Base-by-base conservation (phyloP, 2,888 invertebrate species). In the Congeria kusceri region DNA sequence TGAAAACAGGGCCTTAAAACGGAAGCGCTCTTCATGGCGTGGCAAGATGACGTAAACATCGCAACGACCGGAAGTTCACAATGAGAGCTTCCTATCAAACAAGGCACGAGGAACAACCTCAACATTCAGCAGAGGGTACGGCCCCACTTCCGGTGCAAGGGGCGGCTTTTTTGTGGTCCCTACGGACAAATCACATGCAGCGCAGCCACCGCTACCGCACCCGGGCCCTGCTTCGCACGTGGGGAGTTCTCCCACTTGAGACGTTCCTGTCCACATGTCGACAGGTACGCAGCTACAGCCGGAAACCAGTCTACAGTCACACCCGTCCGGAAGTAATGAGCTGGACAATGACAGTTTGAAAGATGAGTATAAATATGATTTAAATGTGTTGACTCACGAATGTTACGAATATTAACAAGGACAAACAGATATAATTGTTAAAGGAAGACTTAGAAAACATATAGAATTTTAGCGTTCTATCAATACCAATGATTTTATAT, bases 371-470 rank as follows among this genome's bases (percentile, higher is more conserved):
- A 59, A 44, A 59, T 20, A 64, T 49, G 44, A 39, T 57, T 56
- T 49, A 68, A 27, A 47, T 44, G 27, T 44, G 23, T 71, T 75
- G 46, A 67, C 71, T 13, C 57, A 65, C 39, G 59, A 80, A 28
- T 76, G 59, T 72, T 80, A 46, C 28, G 76, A n/a, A n/a, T 72
- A 76, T 46, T 61, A 80, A 46, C 63, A 80, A 47, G 62, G 67
- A 23, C 66, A 58, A 32, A 63, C 65, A 46, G 27, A 72, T 3
- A 71, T 77, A 32, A 56, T 72, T 32, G 74, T 81, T 11, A 32
- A 81, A 63, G 46, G 74, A 39, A 11, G 53, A 68, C 32, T 61
- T 69, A 49, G 70, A 71, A 39, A 53, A 29, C 11, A 67, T 56
- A 25, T 58, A 59, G n/a, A 28, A 63, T 44, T 64, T 64, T 47